A percentile compares a stretch with the other conserved stretches of the same genome.
These are phyloP conservation scores for Drosophila percnosoma DNA, from an alignment of 2,888 invertebrate species.

Conservation along the genomic window DNA sequence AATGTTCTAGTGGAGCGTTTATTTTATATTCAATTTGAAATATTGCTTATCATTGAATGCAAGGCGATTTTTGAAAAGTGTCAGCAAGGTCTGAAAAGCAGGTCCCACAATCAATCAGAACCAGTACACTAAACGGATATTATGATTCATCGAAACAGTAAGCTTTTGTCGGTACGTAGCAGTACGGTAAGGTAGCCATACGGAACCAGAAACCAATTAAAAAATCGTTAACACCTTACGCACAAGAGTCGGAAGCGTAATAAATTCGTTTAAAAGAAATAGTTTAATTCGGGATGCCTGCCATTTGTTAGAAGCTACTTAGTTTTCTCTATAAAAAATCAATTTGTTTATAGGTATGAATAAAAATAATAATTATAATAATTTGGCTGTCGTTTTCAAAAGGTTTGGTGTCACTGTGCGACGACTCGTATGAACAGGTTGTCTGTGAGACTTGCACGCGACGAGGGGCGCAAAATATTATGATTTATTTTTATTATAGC, in stretches of 20 bases:
- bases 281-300: background rate
- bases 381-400: background rate
- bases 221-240: background rate
- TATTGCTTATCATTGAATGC: background rate
- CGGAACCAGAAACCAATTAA: background rate
- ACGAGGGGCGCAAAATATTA: constrained; percentile 80
- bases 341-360: background rate
- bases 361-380: background rate
- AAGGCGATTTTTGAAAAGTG: no score
- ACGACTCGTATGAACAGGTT: constrained; percentile 36
- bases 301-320: background rate
- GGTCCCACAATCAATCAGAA: background rate
- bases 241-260: no score
- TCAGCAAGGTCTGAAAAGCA: background rate
- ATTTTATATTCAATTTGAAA: background rate
- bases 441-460: constrained; percentile 25
- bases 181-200: background rate
- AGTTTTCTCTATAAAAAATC: background rate
- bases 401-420: constrained; percentile 40
- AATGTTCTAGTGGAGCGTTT: background rate
- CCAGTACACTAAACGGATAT: background rate
- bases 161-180: background rate
- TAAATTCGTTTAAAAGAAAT: background rate
- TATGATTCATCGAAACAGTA: background rate
- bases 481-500: constrained; percentile 85